Evolutionary conservation across 2,888 invertebrate species (phyloP), one percentile per base, ranked within the genome.

Genomic region (Sycophila texana): DNA sequence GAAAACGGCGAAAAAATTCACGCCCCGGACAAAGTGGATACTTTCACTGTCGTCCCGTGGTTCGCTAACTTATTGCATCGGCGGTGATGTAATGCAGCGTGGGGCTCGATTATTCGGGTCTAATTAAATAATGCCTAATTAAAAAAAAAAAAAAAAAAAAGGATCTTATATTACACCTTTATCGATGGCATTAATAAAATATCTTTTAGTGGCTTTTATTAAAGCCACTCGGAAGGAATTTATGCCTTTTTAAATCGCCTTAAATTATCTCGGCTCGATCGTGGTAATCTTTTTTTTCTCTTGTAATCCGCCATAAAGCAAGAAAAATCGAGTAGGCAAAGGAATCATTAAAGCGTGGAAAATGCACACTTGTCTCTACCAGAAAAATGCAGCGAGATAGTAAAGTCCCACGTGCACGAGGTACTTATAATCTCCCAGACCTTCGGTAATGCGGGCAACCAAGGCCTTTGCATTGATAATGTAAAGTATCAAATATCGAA

Each of bases 331-430:
- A 12, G 57, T 39, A 12, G 30, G 18, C 47, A 63, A n/a, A 61
- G 72, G 49, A 53, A 71, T 71, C 71, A 58, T 71, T 71, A 58
- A 72, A 72, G 60, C 72, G 72, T 30, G 51, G 51, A 72, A 72
- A 72, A 72, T 61, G 47, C 61, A 61, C 71, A 72, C 60, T 72
- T n/a, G 60, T n/a, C 71, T 49, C 51, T 71, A 58, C 60, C 60
- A 72, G 72, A 72, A 72, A 72, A 72, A 61, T 61, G n/a, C 30
- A 5, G 1, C 47, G 49, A 49, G 71, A 72, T 72, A 72, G 72
- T 72, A 72, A 72, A 72, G 61, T 72, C 61, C 61, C 72, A 72
- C 72, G 51, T 61, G 72, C 72, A 61, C 16, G 57, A 16, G 49
- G 58, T 71, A 58, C 61, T 72, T 72, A 51, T 72, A 61, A 72